phyloP scores from a whole-genome alignment of 2,113 vertebrate genomes.

The Delphinapterus leucas region DNA sequence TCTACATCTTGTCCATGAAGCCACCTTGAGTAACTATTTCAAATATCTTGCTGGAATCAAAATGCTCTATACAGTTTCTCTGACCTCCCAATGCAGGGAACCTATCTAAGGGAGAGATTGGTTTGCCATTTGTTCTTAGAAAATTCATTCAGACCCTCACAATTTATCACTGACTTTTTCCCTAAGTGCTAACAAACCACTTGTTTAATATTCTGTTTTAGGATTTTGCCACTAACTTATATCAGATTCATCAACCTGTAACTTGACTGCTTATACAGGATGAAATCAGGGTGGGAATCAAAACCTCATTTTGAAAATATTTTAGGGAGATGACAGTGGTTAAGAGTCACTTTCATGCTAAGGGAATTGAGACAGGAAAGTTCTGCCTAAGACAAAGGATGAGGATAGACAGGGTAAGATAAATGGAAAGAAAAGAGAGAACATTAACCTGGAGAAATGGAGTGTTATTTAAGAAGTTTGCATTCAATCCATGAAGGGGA shows the following conservation, averaged over 20 bases:
- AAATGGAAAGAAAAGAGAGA: neutral
- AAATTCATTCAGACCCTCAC: neutral
- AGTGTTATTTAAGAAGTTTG: slow-evolving; percentile 33
- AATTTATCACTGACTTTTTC: neutral
- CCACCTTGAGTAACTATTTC: neutral
- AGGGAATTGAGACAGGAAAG: neutral
- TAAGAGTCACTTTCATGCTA: neutral
- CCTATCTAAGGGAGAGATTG: neutral
- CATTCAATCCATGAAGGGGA: neutral
- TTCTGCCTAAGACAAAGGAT: neutral
- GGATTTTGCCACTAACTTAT: neutral
- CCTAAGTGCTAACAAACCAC: neutral
- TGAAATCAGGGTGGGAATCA: neutral
- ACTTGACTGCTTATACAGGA: neutral
- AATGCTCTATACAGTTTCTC: neutral
- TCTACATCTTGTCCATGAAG: neutral
- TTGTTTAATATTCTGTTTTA: slow-evolving; percentile 1
- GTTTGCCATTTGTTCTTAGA: neutral
- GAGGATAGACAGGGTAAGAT: neutral
- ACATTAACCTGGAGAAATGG: neutral
- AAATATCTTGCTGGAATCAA: neutral
- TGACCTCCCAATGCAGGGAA: neutral
- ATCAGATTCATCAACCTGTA: neutral
- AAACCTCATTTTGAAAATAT: neutral
- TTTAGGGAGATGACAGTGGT: neutral